phyloP scores from a whole-genome alignment of 2,888 invertebrate species.

The Gandaritis pyraliata region DNA sequence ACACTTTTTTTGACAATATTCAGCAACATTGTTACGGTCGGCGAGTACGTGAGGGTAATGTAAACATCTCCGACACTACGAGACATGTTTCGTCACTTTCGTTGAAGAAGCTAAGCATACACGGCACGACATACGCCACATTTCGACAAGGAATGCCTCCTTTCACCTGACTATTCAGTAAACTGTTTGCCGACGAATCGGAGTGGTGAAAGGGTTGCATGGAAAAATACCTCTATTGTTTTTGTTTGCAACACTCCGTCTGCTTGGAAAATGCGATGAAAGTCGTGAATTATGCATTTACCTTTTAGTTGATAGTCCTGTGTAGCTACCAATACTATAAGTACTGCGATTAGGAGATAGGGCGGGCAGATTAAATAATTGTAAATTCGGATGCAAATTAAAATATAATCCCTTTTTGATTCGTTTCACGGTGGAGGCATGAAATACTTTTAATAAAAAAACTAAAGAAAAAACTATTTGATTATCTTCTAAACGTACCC shows the following conservation, averaged over 20 bases:
- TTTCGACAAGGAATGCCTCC: conserved; percentile 59
- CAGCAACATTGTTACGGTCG: conserved; percentile 42
- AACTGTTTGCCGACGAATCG: conserved; percentile 53
- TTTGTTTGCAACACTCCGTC: background rate
- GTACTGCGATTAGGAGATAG: too few relatives aligned
- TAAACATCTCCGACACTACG: conserved; percentile 59
- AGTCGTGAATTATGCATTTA: background rate
- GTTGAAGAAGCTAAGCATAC: conserved; percentile 62
- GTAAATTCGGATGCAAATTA: too few relatives aligned
- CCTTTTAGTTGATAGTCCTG: too few relatives aligned
- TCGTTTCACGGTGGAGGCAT: too few relatives aligned
- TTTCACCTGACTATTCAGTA: conserved; percentile 57
- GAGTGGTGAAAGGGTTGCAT: conserved; percentile 33
- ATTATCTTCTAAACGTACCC: too few relatives aligned
- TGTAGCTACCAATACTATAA: too few relatives aligned
- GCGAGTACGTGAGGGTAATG: conserved; percentile 69
- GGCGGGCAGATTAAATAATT: too few relatives aligned
- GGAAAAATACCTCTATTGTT: conserved; percentile 9
- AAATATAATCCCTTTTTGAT: too few relatives aligned
- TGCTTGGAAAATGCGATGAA: background rate
- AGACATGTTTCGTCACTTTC: conserved; percentile 79
- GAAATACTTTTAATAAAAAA: background rate
- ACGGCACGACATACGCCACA: conserved; percentile 49
- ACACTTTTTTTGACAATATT: conserved; percentile 64
- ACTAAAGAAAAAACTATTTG: too few relatives aligned